Evolutionary conservation across 2,113 vertebrate species (phyloP), one percentile per base, ranked within the genome.

Genomic region (Tylochromis polylepis): DNA sequence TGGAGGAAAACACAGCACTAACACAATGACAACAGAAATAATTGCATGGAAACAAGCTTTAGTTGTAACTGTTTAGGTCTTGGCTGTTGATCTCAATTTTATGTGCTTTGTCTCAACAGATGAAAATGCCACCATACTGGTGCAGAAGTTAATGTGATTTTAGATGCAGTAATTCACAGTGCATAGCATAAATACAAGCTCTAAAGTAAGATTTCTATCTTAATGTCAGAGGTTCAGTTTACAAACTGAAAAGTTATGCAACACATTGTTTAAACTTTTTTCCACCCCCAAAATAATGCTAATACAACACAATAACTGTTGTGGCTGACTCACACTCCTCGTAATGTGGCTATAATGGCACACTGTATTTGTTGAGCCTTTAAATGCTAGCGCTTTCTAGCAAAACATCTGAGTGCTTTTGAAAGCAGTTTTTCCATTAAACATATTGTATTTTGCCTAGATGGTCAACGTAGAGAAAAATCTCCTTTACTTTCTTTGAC

Each of bases 351-450:
- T 57, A 10, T 38, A 80, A 70, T 70, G 24, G 20, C 85, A 18
- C 9, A 41, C 49, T 57, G 20, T 51, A 59, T 75, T 87, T 86
- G 41, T 46, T 43, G 15, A 59, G 34, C 29, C 41, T 24, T 62
- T 14, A 75, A 53, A 41, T 4, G 22, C 4, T 86, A 86, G 78
- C 58, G 56, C n/a, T 18, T 31, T 62, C 6, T 55, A 79, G 49
- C 67, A 87, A 86, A 92, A 87, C 51, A 82, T 86, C 75, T 87
- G 83, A 81, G 12, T 24, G 22, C 29, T 56, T 82, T 81, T 83
- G 31, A 70, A 22, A 20, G 8, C 53, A 46, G 79, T 43, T 34
- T 85, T 85, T 86, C 83, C 56, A 85, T 82, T 34, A 80, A 81
- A 86, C 34, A 67, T 57, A 34, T 78, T 4, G 11, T 41, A 80